Evolutionary conservation across 2,113 vertebrate genomes (phyloP).

Genomic region (Pristiophorus japonicus): DNA sequence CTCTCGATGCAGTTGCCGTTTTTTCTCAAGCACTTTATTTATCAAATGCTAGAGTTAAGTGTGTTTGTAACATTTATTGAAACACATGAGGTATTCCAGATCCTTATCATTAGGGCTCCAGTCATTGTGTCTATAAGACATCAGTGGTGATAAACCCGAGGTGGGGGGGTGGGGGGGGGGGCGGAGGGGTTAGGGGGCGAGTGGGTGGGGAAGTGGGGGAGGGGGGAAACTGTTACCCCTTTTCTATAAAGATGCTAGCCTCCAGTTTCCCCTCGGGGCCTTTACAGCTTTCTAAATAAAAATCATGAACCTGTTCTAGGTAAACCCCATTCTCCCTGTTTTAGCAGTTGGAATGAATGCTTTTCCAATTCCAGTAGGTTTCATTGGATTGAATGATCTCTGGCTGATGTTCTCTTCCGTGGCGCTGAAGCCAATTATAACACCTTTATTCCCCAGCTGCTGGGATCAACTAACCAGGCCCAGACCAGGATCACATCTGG

Average conservation of each 20-base stretch:
- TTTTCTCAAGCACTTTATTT: constrained; percentile 12
- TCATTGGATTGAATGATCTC: background rate
- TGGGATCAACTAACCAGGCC: too few species aligned
- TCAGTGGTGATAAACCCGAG: background rate
- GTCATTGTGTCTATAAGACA: background rate
- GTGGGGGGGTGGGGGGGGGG: too few species aligned
- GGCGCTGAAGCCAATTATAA: background rate
- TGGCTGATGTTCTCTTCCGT: background rate
- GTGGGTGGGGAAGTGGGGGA: too few species aligned
- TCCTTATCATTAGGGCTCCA: background rate
- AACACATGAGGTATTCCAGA: background rate
- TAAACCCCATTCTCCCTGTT: background rate
- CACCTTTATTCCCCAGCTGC: background rate
- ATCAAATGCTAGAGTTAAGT: background rate
- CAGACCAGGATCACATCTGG: too few species aligned
- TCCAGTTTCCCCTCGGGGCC: too few species aligned
- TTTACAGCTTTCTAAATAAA: background rate
- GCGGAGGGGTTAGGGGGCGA: too few species aligned
- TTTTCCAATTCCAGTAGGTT: background rate
- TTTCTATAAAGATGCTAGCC: background rate
- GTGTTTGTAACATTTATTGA: background rate
- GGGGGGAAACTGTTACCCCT: too few species aligned
- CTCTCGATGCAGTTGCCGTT: background rate
- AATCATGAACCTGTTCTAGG: background rate
- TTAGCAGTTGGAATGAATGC: too few species aligned